Evolutionary conservation across 2,888 invertebrate species (phyloP), one percentile per base, ranked within the genome.

Genomic region (Meteorus colon): DNA sequence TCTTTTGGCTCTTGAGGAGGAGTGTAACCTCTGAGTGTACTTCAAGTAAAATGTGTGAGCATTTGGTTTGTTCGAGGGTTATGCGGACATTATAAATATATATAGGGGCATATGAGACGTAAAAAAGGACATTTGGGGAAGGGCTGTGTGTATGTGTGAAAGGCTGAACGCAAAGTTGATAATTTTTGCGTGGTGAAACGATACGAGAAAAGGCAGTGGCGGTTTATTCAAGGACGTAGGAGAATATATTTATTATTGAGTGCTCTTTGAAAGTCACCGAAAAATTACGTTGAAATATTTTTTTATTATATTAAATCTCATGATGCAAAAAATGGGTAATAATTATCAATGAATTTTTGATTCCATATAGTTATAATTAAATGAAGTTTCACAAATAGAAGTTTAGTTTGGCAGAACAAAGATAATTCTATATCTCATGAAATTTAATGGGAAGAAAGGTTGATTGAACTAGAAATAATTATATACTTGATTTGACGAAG

Each of bases 21-120:
- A 48, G 65, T 55, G 48, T 69, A 65, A 24, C 37, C 37, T 62
- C 67, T 27, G 60, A 74, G 73, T 65, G 73, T 65, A 65, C 73
- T 73, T 65, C 31, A 27, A 62, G 31, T 62, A 29, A 62, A 62
- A 62, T 62, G 12, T 16, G 29, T 55, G 8, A 5, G 51, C n/a
- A 16, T 24, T 24, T 51, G 55, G 55, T 55, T 55, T n/a, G 19
- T 55, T 55, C 19, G 55, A 55, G 55, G 55, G 55, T 55, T 55
- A 19, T 55, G 19, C 19, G 6, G 41, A 12, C 41, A 41, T 41
- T n/a, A 55, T 55, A 48, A 4, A 19, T 19, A 55, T 8, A 55
- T 48, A 48, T 8, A 55, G 4, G n/a, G 27, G 31, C 27, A 24
- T 14, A 34, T 41, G 41, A 41, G 12, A 41, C 41, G 41, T 41